phyloP scores from a whole-genome alignment of 2,888 invertebrate genomes.

The Sinopyrophorus schimmeli region DNA sequence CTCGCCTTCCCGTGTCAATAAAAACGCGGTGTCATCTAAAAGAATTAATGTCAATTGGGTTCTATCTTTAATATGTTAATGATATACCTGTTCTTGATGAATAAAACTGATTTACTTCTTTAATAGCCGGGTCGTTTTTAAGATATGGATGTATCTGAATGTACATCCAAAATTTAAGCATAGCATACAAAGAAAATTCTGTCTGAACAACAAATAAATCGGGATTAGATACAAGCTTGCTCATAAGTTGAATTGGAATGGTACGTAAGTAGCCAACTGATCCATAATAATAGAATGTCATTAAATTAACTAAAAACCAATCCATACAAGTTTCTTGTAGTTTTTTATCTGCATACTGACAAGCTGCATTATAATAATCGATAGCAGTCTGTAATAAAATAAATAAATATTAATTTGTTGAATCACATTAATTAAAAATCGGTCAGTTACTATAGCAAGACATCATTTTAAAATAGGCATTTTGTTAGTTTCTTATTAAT shows the following conservation, averaged over 20 bases:
- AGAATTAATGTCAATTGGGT: neutral
- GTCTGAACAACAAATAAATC: conserved; percentile 76
- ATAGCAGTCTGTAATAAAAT: conserved; percentile 63
- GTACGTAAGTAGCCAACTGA: conserved; percentile 62
- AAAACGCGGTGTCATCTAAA: conserved; percentile 57
- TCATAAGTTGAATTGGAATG: conserved; percentile 69
- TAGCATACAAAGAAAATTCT: conserved; percentile 74
- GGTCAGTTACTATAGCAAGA: neutral
- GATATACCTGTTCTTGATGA: conserved; percentile 51
- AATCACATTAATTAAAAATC: neutral
- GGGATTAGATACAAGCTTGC: conserved; percentile 63
- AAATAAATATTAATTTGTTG: conserved; percentile 21
- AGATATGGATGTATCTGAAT: conserved; percentile 55
- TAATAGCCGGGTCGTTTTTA: conserved; percentile 40
- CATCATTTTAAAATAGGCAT: no score
- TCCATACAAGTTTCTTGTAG: conserved; percentile 66
- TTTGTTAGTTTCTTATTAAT: no score
- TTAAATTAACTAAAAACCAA: conserved; percentile 72
- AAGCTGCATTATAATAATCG: conserved; percentile 69
- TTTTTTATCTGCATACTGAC: conserved; percentile 67
- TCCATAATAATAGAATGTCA: conserved; percentile 59
- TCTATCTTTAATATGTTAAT: neutral
- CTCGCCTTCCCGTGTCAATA: conserved; percentile 64
- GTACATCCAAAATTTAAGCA: conserved; percentile 72
- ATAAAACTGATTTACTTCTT: conserved; percentile 53